Percentiles rank a stretch among this genome's conserved stretches.
Evolutionary conservation across 2,797 vertebrate species (phyloP).

Genomic region (Macrochelys suwanniensis): DNA sequence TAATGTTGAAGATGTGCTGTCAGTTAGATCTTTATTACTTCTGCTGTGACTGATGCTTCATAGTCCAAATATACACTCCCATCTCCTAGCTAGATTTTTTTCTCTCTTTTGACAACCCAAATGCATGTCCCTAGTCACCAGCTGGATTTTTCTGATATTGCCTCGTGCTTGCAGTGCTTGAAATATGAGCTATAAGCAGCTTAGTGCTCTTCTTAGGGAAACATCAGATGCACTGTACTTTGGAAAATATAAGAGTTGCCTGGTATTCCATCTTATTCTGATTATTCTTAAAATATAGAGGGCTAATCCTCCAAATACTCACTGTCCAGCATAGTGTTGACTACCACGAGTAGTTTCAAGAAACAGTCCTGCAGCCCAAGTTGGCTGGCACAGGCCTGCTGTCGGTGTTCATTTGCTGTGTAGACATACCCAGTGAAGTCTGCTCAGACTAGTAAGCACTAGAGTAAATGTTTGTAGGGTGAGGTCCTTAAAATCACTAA

Average conservation of each 20-base stretch:
- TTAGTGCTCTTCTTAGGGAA: neutral
- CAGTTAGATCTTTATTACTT: conserved; percentile 28
- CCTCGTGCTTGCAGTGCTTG: neutral
- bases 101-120: conserved; percentile 7
- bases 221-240: neutral
- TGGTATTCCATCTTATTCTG: neutral
- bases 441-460: neutral
- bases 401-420: too few relatives aligned
- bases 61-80: neutral
- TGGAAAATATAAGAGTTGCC: neutral
- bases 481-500: neutral
- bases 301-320: neutral
- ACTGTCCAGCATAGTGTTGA: rapidly evolving
- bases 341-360: neutral
- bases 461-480: neutral
- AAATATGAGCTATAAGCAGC: neutral
- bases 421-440: neutral
- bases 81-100: neutral
- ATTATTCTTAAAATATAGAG: conserved; percentile 25
- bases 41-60: conserved; percentile 25
- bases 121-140: neutral
- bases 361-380: neutral
- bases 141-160: conserved; percentile 12
- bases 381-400: neutral
- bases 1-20: conserved; percentile 15